Evolutionary conservation across 2,888 invertebrate genomes (phyloP).

Genomic region (Blastobasis adustella): DNA sequence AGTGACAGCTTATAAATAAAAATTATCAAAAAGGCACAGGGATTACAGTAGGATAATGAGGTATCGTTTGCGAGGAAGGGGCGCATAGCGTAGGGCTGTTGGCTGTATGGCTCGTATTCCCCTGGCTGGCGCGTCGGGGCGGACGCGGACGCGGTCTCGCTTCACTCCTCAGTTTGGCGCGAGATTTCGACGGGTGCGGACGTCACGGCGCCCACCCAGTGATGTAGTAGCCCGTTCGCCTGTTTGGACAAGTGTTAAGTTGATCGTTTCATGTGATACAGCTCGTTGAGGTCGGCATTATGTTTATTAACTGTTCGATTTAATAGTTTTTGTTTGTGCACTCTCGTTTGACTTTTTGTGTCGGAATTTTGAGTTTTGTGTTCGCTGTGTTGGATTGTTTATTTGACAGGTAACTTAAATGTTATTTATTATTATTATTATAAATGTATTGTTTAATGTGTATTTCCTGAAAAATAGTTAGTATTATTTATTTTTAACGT

Average conservation of each 20-base stretch:
- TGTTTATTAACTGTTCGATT: conserved; percentile 66
- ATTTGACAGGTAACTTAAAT: conserved; percentile 1
- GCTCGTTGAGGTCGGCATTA: conserved; percentile 61
- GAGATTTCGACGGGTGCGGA: conserved; percentile 44
- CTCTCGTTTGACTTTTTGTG: conserved; percentile 26
- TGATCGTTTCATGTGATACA: conserved; percentile 71
- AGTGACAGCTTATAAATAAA: conserved; percentile 55
- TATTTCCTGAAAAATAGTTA: too few species aligned
- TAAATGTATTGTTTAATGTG: neutral
- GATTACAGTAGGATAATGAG: conserved; percentile 72
- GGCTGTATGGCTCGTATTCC: too few species aligned
- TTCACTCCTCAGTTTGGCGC: conserved; percentile 60
- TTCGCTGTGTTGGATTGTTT: too few species aligned
- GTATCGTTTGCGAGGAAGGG: conserved; percentile 61
- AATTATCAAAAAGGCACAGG: conserved; percentile 66
- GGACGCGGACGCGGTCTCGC: conserved; percentile 1
- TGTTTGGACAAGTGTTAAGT: conserved; percentile 72
- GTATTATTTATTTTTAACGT: too few species aligned
- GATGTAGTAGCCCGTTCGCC: conserved; percentile 47
- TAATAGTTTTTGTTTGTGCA: conserved; percentile 52
- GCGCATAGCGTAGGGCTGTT: conserved; percentile 27
- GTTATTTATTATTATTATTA: neutral
- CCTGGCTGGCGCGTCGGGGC: neutral
- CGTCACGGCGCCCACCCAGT: conserved; percentile 39
- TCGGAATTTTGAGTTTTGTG: too few species aligned